These are phyloP conservation scores for Ceyx cyanopectus DNA, from an alignment of 2,113 vertebrate genomes.

Conservation along the genomic window DNA sequence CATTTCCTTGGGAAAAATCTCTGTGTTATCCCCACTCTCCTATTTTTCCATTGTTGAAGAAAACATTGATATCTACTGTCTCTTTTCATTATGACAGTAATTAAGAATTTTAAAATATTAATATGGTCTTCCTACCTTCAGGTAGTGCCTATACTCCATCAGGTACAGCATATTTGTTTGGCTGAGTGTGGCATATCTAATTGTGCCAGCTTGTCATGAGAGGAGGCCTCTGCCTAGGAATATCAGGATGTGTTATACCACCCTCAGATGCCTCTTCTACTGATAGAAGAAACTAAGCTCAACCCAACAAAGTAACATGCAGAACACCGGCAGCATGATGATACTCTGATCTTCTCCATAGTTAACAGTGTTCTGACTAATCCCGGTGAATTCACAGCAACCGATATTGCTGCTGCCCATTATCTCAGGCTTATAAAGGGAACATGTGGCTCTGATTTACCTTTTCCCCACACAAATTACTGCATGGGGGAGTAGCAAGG, in stretches of 20 bases:
- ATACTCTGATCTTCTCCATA: not conserved
- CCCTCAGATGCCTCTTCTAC: not conserved
- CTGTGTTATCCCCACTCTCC: not conserved
- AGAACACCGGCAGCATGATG: not conserved
- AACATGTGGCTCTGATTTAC: constrained; percentile 74
- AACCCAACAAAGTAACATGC: not conserved
- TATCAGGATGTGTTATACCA: not conserved
- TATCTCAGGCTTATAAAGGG: constrained; percentile 25
- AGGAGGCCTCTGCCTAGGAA: not conserved
- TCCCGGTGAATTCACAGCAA: not conserved
- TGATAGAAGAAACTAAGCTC: not conserved
- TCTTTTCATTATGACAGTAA: not conserved
- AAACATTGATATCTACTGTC: not conserved
- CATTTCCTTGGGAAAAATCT: not conserved
- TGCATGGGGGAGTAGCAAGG: constrained; percentile 58
- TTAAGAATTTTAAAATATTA: not conserved
- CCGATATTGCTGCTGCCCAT: constrained; percentile 21
- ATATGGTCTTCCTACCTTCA: not conserved
- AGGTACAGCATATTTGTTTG: not conserved
- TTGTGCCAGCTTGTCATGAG: not conserved
- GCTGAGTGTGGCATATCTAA: not conserved
- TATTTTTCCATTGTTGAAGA: not conserved
- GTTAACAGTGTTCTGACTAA: constrained; percentile 24
- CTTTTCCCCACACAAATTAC: constrained; percentile 60
- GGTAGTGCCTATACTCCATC: not conserved